A percentile compares a stretch with the other conserved stretches of the same genome.
Evolutionary conservation across 2,797 vertebrate species (phyloP).

Genomic region (Bovichtus diacanthus): DNA sequence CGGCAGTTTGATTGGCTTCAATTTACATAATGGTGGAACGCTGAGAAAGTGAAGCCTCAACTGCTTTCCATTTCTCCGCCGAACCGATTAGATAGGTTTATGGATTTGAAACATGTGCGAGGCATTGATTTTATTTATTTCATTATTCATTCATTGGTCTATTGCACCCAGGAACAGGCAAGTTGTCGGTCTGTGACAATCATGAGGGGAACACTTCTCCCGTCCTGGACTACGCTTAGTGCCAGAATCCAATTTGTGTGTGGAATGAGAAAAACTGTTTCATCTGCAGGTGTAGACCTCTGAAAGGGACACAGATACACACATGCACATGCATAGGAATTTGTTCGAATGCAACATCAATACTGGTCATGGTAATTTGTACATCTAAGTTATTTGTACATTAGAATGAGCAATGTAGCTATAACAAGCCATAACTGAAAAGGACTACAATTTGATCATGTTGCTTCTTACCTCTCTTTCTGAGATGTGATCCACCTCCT

Average conservation of each 20-base stretch:
- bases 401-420: slow-evolving; percentile 32
- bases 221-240: slow-evolving; percentile 59
- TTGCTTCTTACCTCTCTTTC: background rate
- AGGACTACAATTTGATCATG: background rate
- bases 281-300: slow-evolving; percentile 65
- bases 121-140: slow-evolving; percentile 80
- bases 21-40: slow-evolving; percentile 84
- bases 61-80: slow-evolving; percentile 74
- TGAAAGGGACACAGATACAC: slow-evolving; percentile 46
- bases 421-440: slow-evolving; percentile 14
- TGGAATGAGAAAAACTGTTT: slow-evolving; percentile 76
- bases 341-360: slow-evolving; percentile 10
- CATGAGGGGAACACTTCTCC: slow-evolving; percentile 63
- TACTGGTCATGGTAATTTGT: slow-evolving; percentile 14
- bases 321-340: background rate
- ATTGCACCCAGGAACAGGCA: slow-evolving; percentile 71
- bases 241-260: slow-evolving; percentile 76
- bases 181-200: slow-evolving; percentile 71
- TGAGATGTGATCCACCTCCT: background rate
- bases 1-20: slow-evolving; percentile 82
- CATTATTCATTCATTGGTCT: slow-evolving; percentile 80
- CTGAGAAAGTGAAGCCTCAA: slow-evolving; percentile 73
- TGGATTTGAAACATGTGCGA: slow-evolving; percentile 78
- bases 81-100: slow-evolving; percentile 80
- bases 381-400: slow-evolving; percentile 24